Conservation (phyloP, 2,113 vertebrate species). For the Onychostoma macrolepis region DNA sequence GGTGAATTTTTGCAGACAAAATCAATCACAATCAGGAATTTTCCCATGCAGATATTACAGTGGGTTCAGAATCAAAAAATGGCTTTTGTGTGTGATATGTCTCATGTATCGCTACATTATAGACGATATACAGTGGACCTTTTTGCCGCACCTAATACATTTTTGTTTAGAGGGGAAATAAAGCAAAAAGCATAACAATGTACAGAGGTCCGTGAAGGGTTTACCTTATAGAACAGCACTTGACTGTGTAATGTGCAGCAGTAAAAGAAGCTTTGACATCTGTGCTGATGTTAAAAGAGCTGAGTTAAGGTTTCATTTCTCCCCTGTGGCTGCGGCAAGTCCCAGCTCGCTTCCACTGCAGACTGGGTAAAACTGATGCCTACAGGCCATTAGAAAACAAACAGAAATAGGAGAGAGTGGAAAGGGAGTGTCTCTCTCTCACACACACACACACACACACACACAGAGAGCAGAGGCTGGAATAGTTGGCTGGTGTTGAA, state of each 20-base stretch:
- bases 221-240: neutral
- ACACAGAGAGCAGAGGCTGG: neutral
- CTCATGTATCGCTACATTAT: neutral
- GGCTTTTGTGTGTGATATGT: neutral
- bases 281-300: slow-evolving; percentile 41
- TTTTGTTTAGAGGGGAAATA: neutral
- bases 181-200: neutral
- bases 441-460: slow-evolving; percentile 6
- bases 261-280: slow-evolving; percentile 30
- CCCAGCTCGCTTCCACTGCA: slow-evolving; percentile 42
- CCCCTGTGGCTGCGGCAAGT: slow-evolving; percentile 21
- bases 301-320: slow-evolving; percentile 44
- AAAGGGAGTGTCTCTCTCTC: neutral
- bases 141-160: neutral
- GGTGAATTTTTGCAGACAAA: neutral
- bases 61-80: neutral
- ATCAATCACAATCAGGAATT: neutral
- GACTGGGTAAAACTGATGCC: slow-evolving; percentile 33
- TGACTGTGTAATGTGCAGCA: neutral
- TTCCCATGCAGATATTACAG: neutral
- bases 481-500: slow-evolving; percentile 21
- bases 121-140: neutral
- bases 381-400: slow-evolving; percentile 42
- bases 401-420: slow-evolving; percentile 34
- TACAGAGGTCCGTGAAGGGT: neutral